A percentile compares a stretch with the other conserved stretches of the same genome.
phyloP scores from a whole-genome alignment of 2,113 vertebrate genomes.

The Phrynosoma blainvillii region DNA sequence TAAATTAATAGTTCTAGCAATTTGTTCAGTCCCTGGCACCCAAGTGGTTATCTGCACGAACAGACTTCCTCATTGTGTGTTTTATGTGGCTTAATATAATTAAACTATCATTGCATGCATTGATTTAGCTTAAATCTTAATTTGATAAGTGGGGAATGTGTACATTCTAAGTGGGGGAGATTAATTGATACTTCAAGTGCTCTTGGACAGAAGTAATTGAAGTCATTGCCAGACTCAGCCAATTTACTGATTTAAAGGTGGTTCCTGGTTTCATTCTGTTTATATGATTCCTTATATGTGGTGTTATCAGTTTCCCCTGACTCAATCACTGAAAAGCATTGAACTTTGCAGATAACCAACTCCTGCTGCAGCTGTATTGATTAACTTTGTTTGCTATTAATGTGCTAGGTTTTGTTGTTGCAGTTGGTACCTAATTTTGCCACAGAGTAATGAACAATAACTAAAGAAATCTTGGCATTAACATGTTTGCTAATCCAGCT shows the following conservation, averaged over 20 bases:
- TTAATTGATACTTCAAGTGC: conserved; percentile 68
- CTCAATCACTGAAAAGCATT: conserved; percentile 62
- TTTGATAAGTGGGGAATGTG: conserved; percentile 71
- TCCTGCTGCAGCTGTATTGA: conserved; percentile 53
- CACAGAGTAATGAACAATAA: conserved; percentile 17
- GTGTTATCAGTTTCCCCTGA: conserved; percentile 44
- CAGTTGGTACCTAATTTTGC: conserved; percentile 26
- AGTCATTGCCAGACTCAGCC: conserved; percentile 4
- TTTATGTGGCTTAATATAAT: conserved; percentile 55
- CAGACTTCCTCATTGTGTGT: conserved; percentile 52
- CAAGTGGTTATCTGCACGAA: conserved; percentile 44
- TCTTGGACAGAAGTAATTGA: conserved; percentile 64
- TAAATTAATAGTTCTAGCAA: conserved; percentile 37
- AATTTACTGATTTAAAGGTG: conserved; percentile 34
- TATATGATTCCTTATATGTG: conserved; percentile 56
- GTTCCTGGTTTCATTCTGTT: conserved; percentile 63
- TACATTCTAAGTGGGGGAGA: conserved; percentile 55
- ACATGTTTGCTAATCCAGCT: background rate
- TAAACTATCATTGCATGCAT: conserved; percentile 62
- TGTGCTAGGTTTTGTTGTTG: conserved; percentile 48
- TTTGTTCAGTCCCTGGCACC: conserved; percentile 48
- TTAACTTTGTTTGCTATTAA: conserved; percentile 61
- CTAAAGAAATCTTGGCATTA: conserved; percentile 13
- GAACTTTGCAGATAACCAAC: conserved; percentile 59
- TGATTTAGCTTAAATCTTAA: conserved; percentile 68